phyloP scores from a whole-genome alignment of 2,888 invertebrate species.

The Galeopsomyia nigrocyanea region DNA sequence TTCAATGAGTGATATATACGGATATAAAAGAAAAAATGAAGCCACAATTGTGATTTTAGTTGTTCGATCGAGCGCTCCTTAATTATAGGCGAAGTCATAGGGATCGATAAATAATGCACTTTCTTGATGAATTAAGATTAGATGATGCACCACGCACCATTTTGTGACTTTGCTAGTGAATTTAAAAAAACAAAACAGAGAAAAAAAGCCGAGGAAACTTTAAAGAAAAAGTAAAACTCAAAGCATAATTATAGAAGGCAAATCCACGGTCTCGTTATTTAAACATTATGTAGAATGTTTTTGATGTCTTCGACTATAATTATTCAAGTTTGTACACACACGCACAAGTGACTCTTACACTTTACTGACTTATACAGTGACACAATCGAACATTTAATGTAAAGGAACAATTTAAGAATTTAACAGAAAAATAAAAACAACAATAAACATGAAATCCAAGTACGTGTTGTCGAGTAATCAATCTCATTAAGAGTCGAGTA shows the following conservation, averaged over 20 bases:
- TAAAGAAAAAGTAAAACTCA: constrained; percentile 42
- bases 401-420: constrained; percentile 53
- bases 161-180: constrained; percentile 17
- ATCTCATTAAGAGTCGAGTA: constrained; percentile 65
- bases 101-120: too few relatives aligned
- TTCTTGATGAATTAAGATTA: too few relatives aligned
- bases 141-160: too few relatives aligned
- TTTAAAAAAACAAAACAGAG: not conserved
- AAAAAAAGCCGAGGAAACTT: not conserved
- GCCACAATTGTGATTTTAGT: constrained; percentile 34
- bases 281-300: constrained; percentile 67
- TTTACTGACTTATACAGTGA: constrained; percentile 57
- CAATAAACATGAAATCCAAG: constrained; percentile 52
- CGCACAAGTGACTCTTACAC: constrained; percentile 66
- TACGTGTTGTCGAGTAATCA: constrained; percentile 68
- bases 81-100: too few relatives aligned
- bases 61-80: constrained; percentile 38
- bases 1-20: constrained; percentile 17
- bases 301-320: constrained; percentile 69
- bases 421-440: constrained; percentile 52
- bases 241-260: constrained; percentile 25
- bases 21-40: constrained; percentile 8
- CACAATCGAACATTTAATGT: constrained; percentile 62
- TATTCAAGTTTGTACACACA: constrained; percentile 66
- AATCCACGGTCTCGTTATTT: constrained; percentile 64